Conservation (phyloP, 2,113 vertebrate species). For the Lophotis ruficrista region DNA sequence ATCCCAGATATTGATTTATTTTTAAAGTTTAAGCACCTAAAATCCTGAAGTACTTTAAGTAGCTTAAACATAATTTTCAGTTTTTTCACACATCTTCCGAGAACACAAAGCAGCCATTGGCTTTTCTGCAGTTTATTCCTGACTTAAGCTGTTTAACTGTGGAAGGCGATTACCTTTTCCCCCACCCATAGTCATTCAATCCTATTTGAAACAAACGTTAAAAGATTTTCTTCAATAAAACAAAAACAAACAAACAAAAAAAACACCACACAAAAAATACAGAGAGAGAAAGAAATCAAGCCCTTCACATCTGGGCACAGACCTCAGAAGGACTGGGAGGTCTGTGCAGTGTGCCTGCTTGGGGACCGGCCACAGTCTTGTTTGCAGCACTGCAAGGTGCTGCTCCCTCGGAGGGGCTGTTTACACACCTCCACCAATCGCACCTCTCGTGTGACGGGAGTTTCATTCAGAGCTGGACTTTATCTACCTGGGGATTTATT, state of each 20-base stretch:
- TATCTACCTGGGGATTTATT: constrained; percentile 13
- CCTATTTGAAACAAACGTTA: not conserved
- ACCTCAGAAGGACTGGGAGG: not conserved
- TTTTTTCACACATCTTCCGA: not conserved
- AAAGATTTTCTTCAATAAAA: not conserved
- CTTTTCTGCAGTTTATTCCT: not conserved
- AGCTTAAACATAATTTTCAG: not conserved
- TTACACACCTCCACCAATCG: not conserved
- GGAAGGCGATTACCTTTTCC: not conserved
- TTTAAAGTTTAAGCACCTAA: not conserved
- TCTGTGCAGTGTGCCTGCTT: fast-evolving
- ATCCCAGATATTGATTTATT: not conserved
- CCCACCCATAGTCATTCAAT: not conserved
- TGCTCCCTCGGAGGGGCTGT: not conserved
- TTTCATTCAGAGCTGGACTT: constrained; percentile 10
- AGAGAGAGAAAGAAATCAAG: not conserved
- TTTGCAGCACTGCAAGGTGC: not conserved
- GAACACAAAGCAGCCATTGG: not conserved
- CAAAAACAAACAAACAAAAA: no score
- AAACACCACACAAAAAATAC: no score
- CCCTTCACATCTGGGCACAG: fast-evolving
- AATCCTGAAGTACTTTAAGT: not conserved
- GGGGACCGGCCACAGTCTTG: fast-evolving
- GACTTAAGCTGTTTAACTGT: not conserved
- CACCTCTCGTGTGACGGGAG: not conserved